Conservation (phyloP, 2,888 invertebrate genomes). For the Drosophila subsilvestris region DNA sequence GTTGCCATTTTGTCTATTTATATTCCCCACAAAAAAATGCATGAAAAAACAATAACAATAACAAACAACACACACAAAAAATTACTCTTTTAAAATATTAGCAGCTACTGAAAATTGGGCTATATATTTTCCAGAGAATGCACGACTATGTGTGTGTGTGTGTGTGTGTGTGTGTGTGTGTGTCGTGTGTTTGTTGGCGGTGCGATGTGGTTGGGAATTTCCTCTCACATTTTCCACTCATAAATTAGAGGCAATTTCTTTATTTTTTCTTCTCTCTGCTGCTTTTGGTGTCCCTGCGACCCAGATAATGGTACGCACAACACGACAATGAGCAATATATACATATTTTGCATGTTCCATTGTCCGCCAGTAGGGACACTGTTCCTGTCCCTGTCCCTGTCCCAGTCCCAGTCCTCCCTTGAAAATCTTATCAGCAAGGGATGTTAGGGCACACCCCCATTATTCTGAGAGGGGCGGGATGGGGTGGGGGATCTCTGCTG, state of each 20-base stretch:
- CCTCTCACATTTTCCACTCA: slow-evolving; percentile 41
- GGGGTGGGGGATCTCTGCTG: slow-evolving; percentile 13
- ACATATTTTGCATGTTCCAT: slow-evolving; percentile 61
- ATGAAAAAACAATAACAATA: slow-evolving; percentile 11
- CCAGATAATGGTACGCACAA: slow-evolving; percentile 44
- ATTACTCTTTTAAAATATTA: slow-evolving; percentile 45
- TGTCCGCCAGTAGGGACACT: not conserved
- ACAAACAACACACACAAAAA: slow-evolving; percentile 27
- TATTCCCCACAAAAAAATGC: slow-evolving; percentile 23
- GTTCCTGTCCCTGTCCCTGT: no score
- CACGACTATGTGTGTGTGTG: not conserved
- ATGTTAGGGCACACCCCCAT: slow-evolving; percentile 37
- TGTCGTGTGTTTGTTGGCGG: slow-evolving; percentile 13
- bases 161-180: slow-evolving; percentile 14
- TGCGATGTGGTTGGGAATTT: not conserved
- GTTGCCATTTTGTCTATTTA: slow-evolving; percentile 42
- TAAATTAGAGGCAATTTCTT: slow-evolving; percentile 68
- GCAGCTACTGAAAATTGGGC: slow-evolving; percentile 26
- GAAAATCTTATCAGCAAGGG: slow-evolving; percentile 60
- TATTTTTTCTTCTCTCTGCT: slow-evolving; percentile 18
- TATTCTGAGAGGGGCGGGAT: not conserved
- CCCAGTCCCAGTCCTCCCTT: not conserved
- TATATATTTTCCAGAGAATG: slow-evolving; percentile 4
- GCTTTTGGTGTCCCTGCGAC: slow-evolving; percentile 27
- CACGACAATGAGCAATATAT: slow-evolving; percentile 21